Evolutionary conservation across 2,888 invertebrate species (phyloP), one percentile per base, ranked within the genome.

Genomic region (Brenthis hecate): DNA sequence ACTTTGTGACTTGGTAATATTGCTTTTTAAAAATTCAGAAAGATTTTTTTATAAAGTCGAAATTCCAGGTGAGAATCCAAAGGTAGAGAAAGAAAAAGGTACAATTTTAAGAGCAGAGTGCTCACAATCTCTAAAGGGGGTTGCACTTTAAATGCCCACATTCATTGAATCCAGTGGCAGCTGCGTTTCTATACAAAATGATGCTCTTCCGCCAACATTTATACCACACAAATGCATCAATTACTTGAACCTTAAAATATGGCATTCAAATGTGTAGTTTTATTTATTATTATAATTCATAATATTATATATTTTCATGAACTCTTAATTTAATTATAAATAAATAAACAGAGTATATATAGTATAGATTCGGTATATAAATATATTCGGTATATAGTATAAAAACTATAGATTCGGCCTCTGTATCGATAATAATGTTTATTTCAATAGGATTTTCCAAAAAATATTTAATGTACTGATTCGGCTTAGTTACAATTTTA

Each of bases 131-230:
- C 56, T 58, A 65, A 69, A 51, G 50, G 47, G 65, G 65, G 65
- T 56, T 65, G 61, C 51, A 60, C 69, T 56, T 65, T 69, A 65
- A 69, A 65, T 68, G 65, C 62, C 65, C 71, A 63, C 71, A 66
- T 66, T 69, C 68, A 69, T 71, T 71, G 55, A 71, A 63, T 53
- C 23, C 68, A 50, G 28, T 55, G 57, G 69, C 71, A 71, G 63
- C 69, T 71, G 71, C 69, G 55, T 63, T 47, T 64, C 67, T 67
- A 64, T 68, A 69, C 66, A 64, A 56, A 63, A 69, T 60, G 58
- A 66, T 36, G 66, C 62, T 69, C 66, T 66, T 69, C 69, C 69
- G 69, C 53, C 55, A 66, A 65, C 65, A 69, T 66, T 69, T 55
- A 57, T 32, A 50, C 53, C 55, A 36, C 53, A 71, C 66, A 66